phyloP scores from a whole-genome alignment of 1,140 invertebrate genomes.

The Ephestia elutella region DNA sequence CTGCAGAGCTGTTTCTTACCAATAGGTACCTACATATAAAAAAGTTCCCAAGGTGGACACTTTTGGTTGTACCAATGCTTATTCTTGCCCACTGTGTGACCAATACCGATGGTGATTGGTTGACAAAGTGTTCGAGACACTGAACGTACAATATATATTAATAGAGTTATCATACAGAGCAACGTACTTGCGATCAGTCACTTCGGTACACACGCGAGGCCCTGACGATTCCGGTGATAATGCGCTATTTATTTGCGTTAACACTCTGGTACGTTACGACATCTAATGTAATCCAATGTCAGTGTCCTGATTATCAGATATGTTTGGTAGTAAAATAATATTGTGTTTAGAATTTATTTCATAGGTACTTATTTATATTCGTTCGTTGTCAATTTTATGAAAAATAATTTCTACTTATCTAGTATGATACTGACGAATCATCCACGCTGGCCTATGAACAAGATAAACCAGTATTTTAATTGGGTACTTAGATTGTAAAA shows the following conservation, averaged over 20 bases:
- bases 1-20: no score
- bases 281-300: neutral
- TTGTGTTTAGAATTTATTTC: neutral
- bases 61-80: neutral
- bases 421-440: no score
- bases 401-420: no score
- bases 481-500: no score
- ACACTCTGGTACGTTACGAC: neutral
- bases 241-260: conserved; percentile 4
- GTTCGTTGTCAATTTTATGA: no score
- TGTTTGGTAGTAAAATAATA: neutral
- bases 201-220: conserved; percentile 18
- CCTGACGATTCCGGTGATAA: conserved; percentile 15
- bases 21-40: no score
- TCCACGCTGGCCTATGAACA: no score
- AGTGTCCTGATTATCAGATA: neutral
- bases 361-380: no score
- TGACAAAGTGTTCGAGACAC: conserved; percentile 40
- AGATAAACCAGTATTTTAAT: no score
- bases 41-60: no score
- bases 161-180: conserved; percentile 64
- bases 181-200: conserved; percentile 39
- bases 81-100: conserved; percentile 12
- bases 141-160: conserved; percentile 55
- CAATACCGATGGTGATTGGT: conserved; percentile 32